Conservation (phyloP, 1,140 invertebrate genomes). For the Drosophila arizonae region DNA sequence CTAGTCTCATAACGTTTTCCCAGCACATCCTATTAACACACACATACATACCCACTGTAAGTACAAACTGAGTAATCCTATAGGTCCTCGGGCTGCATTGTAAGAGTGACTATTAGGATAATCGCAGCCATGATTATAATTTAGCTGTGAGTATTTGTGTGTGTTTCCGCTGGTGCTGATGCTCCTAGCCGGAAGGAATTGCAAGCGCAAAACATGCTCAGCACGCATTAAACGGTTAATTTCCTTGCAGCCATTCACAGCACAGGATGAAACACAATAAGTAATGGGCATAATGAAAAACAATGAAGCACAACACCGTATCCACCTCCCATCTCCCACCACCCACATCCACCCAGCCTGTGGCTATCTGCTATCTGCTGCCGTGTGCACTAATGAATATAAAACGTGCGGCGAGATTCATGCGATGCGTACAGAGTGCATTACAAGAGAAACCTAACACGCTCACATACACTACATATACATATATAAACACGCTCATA, state of each 20-base stretch:
- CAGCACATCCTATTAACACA: no score
- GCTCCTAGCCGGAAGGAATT: constrained; percentile 15
- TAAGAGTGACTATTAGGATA: constrained; percentile 19
- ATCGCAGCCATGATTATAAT: constrained; percentile 21
- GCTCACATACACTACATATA: not conserved
- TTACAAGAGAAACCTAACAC: not conserved
- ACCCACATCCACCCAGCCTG: not conserved
- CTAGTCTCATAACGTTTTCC: not conserved
- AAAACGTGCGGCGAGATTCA: constrained; percentile 40
- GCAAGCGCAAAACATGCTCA: constrained; percentile 11
- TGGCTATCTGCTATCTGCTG: not conserved
- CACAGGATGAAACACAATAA: constrained; percentile 11
- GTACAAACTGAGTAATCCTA: not conserved
- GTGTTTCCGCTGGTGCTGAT: constrained; percentile 15
- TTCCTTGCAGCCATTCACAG: not conserved
- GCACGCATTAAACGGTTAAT: constrained; percentile 8
- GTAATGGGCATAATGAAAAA: constrained; percentile 44
- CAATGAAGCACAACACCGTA: constrained; percentile 37
- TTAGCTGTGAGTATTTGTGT: constrained; percentile 22
- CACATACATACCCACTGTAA: not conserved
- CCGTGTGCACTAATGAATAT: constrained; percentile 39
- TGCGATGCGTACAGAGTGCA: constrained; percentile 13
- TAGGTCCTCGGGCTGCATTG: not conserved
- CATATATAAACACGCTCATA: not conserved
- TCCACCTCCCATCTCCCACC: not conserved